These are phyloP conservation scores for Drosophila nigrodunni DNA, from an alignment of 1,140 invertebrate species.

Conservation along the genomic window DNA sequence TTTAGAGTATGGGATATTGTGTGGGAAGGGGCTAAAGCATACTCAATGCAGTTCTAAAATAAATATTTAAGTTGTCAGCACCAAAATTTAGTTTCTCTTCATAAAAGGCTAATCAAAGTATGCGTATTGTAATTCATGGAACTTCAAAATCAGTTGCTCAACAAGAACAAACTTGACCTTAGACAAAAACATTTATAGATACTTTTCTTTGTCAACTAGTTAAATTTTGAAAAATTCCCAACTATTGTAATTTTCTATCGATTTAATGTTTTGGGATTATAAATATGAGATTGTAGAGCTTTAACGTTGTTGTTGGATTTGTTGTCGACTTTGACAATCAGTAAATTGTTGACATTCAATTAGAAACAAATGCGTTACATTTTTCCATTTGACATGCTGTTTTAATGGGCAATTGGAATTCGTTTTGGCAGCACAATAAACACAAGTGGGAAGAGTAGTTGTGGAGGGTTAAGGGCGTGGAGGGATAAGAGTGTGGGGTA, in stretches of 20 bases:
- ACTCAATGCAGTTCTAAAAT: too few relatives aligned
- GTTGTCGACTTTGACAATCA: constrained; percentile 41
- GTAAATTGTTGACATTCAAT: constrained; percentile 62
- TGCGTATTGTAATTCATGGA: too few relatives aligned
- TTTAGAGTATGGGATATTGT: too few relatives aligned
- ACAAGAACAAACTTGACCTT: too few relatives aligned
- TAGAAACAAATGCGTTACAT: constrained; percentile 46
- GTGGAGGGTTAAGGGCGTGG: not conserved
- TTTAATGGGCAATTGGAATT: constrained; percentile 63
- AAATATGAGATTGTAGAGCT: not conserved
- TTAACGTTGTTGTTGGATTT: not conserved
- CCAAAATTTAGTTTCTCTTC: too few relatives aligned
- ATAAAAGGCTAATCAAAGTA: too few relatives aligned
- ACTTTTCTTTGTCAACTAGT: too few relatives aligned
- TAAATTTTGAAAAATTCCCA: not conserved
- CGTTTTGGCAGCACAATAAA: constrained; percentile 6
- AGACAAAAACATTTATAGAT: too few relatives aligned
- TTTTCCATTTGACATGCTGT: constrained; percentile 45
- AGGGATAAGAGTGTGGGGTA: not conserved
- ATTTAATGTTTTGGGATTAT: constrained; percentile 17
- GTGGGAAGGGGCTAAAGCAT: too few relatives aligned
- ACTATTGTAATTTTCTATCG: constrained; percentile 12
- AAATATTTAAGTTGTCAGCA: too few relatives aligned
- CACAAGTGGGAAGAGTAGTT: not conserved
- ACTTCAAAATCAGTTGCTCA: too few relatives aligned